phyloP scores from a whole-genome alignment of 2,797 vertebrate genomes.

The Brotula barbata region DNA sequence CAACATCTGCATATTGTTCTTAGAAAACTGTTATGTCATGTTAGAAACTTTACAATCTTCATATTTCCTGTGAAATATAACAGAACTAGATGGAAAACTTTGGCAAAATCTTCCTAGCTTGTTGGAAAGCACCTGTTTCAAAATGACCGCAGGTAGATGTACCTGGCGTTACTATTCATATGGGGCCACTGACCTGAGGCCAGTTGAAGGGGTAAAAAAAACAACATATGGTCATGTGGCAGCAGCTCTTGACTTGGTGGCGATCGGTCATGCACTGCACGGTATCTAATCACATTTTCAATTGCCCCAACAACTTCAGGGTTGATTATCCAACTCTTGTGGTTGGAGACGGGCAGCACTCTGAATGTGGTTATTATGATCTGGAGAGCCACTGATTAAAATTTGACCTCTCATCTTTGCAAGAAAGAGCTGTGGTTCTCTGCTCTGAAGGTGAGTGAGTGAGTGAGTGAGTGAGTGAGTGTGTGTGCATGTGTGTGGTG shows the following conservation, averaged over 20 bases:
- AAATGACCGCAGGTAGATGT: not conserved
- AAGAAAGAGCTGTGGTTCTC: conserved; percentile 28
- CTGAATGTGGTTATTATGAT: conserved; percentile 33
- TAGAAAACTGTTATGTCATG: accelerated
- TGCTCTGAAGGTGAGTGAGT: not conserved
- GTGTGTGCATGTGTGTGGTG: conserved; percentile 21
- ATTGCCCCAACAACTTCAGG: conserved; percentile 56
- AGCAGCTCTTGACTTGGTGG: conserved; percentile 8
- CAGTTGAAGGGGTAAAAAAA: not conserved
- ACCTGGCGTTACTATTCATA: conserved; percentile 8
- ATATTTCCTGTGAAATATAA: not conserved
- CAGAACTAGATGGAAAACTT: too few relatives aligned
- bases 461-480: not conserved
- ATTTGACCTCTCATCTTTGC: conserved; percentile 58
- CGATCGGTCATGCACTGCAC: conserved; percentile 17
- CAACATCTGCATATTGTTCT: not conserved
- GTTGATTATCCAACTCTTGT: conserved; percentile 62
- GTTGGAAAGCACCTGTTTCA: not conserved
- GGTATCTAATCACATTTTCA: conserved; percentile 64
- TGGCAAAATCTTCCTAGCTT: not conserved
- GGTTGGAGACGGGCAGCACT: conserved; percentile 45
- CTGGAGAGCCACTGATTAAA: conserved; percentile 69
- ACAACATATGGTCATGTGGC: conserved; percentile 30
- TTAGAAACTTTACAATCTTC: too few relatives aligned
- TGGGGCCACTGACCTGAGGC: conserved; percentile 11